Evolutionary conservation across 1,140 invertebrate genomes (phyloP).

Genomic region (Cryptotermes secundus): DNA sequence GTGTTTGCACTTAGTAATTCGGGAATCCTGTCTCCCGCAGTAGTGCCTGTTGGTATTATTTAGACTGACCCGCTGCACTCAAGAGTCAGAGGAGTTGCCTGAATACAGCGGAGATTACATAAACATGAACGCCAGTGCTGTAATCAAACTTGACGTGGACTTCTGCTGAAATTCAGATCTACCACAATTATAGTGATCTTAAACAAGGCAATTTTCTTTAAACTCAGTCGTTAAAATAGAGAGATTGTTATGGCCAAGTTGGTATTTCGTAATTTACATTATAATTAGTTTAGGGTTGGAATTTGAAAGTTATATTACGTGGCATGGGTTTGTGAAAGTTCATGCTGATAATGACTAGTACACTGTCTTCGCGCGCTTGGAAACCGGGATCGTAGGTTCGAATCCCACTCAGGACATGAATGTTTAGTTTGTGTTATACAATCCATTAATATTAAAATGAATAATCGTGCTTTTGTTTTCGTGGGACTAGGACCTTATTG

Average conservation of each 20-base stretch:
- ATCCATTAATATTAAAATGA: too few species aligned
- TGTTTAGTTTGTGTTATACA: too few species aligned
- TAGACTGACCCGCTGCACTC: neutral
- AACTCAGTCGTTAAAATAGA: neutral
- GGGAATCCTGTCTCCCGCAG: too few species aligned
- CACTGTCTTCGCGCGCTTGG: too few species aligned
- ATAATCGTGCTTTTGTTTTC: too few species aligned
- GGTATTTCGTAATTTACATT: neutral
- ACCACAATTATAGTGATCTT: neutral
- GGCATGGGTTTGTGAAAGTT: neutral
- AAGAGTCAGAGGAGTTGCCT: neutral
- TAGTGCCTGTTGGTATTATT: too few species aligned
- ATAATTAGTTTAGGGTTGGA: neutral
- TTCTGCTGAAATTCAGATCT: neutral
- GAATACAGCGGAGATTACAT: neutral
- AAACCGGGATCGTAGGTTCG: too few species aligned
- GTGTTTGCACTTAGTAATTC: too few species aligned
- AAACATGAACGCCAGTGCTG: neutral
- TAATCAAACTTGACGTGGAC: neutral
- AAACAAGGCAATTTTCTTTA: neutral
- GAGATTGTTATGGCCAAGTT: neutral
- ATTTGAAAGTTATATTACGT: neutral
- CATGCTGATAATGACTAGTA: neutral
- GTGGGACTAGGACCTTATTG: too few species aligned
- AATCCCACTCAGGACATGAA: too few species aligned